These are phyloP conservation scores for Branchellion lobata DNA, from an alignment of 2,888 invertebrate species.

Conservation along the genomic window DNA sequence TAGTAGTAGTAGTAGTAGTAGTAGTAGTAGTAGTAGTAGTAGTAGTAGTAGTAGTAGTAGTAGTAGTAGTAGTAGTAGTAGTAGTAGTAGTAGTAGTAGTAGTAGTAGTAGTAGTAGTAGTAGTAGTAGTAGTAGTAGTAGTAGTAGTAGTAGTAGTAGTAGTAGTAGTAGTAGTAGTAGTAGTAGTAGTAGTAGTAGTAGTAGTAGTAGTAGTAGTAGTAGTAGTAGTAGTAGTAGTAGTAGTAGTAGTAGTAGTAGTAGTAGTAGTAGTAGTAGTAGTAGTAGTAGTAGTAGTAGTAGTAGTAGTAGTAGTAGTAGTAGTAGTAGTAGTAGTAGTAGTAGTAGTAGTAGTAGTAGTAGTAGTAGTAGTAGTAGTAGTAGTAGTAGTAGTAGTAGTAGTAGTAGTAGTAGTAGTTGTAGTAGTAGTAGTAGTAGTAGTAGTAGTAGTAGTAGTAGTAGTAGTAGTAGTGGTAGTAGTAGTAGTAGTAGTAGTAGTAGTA, in stretches of 20 bases:
- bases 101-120: neutral
- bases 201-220: constrained; percentile 6
- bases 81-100: neutral
- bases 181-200: constrained; percentile 9
- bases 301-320: neutral
- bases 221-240: constrained; percentile 8
- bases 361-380: neutral
- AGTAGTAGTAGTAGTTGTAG: neutral
- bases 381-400: neutral
- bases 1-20: neutral
- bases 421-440: constrained; percentile 7
- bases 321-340: neutral
- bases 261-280: neutral
- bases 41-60: neutral
- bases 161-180: constrained; percentile 6
- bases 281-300: constrained; percentile 15
- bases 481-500: constrained; percentile 7
- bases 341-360: neutral
- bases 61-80: neutral
- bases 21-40: constrained; percentile 15
- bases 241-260: neutral
- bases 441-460: constrained; percentile 9
- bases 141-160: constrained; percentile 5
- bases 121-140: neutral
- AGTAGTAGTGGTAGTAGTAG: constrained; percentile 3